A percentile compares a stretch with the other conserved stretches of the same genome.
phyloP scores from a whole-genome alignment of 2,113 vertebrate genomes.

The Hoplias malabaricus region DNA sequence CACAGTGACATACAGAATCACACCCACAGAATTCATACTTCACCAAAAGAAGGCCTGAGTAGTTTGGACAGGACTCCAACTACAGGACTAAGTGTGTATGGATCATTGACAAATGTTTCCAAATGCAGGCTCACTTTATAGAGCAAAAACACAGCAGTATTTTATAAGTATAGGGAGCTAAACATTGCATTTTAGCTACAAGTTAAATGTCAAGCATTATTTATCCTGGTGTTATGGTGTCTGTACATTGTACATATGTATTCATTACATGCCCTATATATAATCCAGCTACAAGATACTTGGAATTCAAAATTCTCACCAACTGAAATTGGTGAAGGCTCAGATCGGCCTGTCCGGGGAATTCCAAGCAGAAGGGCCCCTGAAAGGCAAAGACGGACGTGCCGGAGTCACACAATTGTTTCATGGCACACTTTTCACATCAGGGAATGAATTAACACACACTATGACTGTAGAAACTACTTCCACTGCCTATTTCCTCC shows the following conservation, averaged over 20 bases:
- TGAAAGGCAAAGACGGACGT: constrained; percentile 81
- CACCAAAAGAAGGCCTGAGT: background rate
- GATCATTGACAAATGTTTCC: constrained; percentile 1
- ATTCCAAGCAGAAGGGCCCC: constrained; percentile 80
- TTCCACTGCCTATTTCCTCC: constrained; percentile 18
- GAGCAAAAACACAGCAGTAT: constrained; percentile 61
- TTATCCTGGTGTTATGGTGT: background rate
- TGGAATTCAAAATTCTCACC: constrained; percentile 79
- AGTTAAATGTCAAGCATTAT: constrained; percentile 44
- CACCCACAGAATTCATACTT: background rate
- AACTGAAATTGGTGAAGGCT: constrained; percentile 81
- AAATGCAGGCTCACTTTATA: constrained; percentile 47
- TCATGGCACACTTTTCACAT: constrained; percentile 61
- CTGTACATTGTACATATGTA: constrained; percentile 31
- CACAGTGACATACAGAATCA: background rate
- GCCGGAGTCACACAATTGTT: constrained; percentile 78
- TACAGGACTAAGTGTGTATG: background rate
- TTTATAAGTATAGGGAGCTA: constrained; percentile 56
- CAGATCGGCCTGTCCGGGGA: constrained; percentile 79
- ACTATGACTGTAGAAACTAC: constrained; percentile 20
- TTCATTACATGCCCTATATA: constrained; percentile 64
- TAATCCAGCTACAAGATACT: constrained; percentile 68
- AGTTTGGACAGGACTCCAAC: background rate
- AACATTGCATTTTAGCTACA: constrained; percentile 55
- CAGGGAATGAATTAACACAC: constrained; percentile 38